Base-by-base conservation (phyloP, 1,140 invertebrate genomes). In the Drosophila gunungcola region DNA sequence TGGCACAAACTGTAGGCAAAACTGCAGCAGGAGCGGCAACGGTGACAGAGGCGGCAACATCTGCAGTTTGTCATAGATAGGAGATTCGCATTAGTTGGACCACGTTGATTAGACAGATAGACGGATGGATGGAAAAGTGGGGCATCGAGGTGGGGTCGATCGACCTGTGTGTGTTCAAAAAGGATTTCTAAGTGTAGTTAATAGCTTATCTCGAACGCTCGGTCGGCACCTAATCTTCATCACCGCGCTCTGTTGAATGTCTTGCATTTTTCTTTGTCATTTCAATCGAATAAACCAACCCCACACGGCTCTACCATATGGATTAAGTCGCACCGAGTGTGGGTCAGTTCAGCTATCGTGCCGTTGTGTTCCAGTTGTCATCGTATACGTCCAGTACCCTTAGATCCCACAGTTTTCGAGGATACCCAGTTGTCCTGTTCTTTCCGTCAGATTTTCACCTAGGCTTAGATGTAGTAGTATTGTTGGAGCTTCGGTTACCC, bases 361-460 rank as follows among this genome's bases (percentile, higher is more conserved):
- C 39, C 39, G 27, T 6, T 56, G 27, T 43, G 38, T 42, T 43
- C 39, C 41, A 56, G 38, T 13, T 32, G 16, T 52, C 51, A 63
- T 63, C 49, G 60, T 54, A 54, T 63, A 54, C 60, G 60, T 63
- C 60, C 60, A 63, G 49, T 54, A 42, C 38, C 58, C 49, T 16
- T 36, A 52, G 49, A 36, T 49, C 10, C 49, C 13, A 16, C n/a
- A 36, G 49, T 52, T 52, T 51, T 12, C 48, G 9, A 13, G 27
- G 27, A 49, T 9, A 7, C 48, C 27, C 7, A 49, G 48, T 52
- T 32, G 48, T 52, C 49, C 32, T 21, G 49, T 51, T 10, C 6
- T 36, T 36, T 36, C 60, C 41, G 29, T 56, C 54, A 56, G 16
- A 25, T 11, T 55, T 55, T 27, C 13, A 27, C 56, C 39, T 54